Evolutionary conservation across 2,113 vertebrate species (phyloP).

Genomic region (Strigops habroptila): DNA sequence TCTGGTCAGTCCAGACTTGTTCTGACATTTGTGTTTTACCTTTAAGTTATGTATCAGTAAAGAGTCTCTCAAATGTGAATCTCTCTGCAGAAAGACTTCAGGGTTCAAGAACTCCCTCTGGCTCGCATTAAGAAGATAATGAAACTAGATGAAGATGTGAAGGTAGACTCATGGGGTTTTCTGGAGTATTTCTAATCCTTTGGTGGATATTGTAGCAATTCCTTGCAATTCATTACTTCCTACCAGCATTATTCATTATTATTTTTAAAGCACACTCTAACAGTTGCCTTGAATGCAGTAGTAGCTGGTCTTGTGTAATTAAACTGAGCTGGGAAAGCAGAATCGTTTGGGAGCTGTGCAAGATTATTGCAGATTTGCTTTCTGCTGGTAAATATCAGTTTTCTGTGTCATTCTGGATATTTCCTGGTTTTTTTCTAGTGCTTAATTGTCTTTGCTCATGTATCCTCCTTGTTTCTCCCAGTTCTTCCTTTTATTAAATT

Average conservation of each 20-base stretch:
- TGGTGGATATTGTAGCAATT: neutral
- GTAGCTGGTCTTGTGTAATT: neutral
- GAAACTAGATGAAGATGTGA: slow-evolving; percentile 98
- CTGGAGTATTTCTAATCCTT: neutral
- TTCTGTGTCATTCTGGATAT: neutral
- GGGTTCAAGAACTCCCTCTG: slow-evolving; percentile 95
- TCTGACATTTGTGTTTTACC: neutral
- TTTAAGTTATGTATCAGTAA: neutral
- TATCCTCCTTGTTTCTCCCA: neutral
- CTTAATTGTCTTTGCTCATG: neutral
- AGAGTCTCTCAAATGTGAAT: neutral
- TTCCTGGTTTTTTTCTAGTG: neutral
- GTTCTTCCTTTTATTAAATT: neutral
- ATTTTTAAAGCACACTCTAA: neutral
- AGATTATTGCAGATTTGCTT: neutral
- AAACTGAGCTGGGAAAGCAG: neutral
- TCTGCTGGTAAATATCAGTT: neutral
- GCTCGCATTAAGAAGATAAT: slow-evolving; percentile 99
- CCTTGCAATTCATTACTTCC: neutral
- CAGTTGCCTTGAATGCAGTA: neutral
- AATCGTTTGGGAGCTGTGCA: neutral
- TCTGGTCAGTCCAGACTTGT: neutral
- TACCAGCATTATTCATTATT: neutral
- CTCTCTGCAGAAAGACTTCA: slow-evolving; percentile 93
- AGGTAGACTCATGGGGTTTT: slow-evolving; percentile 72